Conservation (phyloP, 2,113 vertebrate species). For the Delphinus delphis region DNA sequence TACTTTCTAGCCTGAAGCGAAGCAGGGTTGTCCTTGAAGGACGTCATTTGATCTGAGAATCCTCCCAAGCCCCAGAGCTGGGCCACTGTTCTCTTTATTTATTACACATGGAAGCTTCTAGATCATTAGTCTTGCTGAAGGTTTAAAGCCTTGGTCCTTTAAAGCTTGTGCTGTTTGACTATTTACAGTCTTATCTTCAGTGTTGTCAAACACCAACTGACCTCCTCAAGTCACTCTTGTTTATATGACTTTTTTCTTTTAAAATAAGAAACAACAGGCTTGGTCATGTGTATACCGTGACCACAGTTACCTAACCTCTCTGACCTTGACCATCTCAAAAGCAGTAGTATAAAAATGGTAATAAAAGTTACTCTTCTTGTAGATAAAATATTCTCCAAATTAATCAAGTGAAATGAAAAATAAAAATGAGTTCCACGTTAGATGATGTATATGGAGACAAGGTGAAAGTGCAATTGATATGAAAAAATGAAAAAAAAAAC, state of each 20-base stretch:
- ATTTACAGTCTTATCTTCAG: background rate
- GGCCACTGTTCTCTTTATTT: background rate
- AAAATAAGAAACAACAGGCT: background rate
- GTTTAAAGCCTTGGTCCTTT: background rate
- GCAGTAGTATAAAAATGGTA: background rate
- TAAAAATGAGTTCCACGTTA: background rate
- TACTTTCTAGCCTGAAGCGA: background rate
- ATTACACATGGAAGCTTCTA: background rate
- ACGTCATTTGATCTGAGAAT: background rate
- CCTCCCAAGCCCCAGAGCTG: background rate
- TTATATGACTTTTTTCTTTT: slow-evolving; percentile 21
- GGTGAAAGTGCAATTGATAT: background rate
- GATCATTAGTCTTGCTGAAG: background rate
- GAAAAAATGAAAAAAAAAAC: background rate
- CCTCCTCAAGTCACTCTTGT: background rate
- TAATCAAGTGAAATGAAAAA: slow-evolving; percentile 21
- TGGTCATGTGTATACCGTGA: background rate
- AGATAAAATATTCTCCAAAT: background rate
- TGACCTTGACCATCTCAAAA: background rate
- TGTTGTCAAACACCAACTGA: background rate
- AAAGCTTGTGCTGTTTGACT: background rate
- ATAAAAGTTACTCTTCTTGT: background rate
- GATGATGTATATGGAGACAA: background rate
- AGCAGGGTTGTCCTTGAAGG: background rate
- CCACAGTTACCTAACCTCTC: background rate